Percentiles rank a stretch among this genome's conserved stretches.
phyloP scores from a whole-genome alignment of 2,888 invertebrate genomes.

The Lepidocyrtinus sp. region DNA sequence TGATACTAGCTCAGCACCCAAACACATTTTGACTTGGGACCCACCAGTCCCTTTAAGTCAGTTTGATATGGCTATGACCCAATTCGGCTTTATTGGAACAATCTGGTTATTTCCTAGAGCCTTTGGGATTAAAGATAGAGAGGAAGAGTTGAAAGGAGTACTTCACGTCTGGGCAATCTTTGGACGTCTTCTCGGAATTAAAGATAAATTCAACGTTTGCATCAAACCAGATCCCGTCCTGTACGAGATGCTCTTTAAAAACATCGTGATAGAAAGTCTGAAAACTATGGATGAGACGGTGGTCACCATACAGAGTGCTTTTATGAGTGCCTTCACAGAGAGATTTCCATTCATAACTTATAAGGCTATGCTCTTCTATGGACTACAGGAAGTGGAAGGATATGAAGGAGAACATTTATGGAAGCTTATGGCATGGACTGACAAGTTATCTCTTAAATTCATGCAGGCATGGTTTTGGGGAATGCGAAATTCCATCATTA shows the following conservation, averaged over 20 bases:
- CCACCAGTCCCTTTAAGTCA: slow-evolving; percentile 71
- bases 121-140: slow-evolving; percentile 50
- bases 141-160: slow-evolving; percentile 50
- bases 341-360: slow-evolving; percentile 46
- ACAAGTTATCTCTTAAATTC: slow-evolving; percentile 36
- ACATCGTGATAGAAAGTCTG: slow-evolving; percentile 60
- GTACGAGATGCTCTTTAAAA: slow-evolving; percentile 48
- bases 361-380: slow-evolving; percentile 50
- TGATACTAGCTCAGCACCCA: slow-evolving; percentile 44
- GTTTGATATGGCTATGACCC: slow-evolving; percentile 73
- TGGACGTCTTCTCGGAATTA: slow-evolving; percentile 62
- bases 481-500: not conserved
- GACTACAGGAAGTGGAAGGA: slow-evolving; percentile 46
- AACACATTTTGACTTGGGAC: slow-evolving; percentile 58
- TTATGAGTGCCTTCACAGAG: slow-evolving; percentile 52
- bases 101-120: slow-evolving; percentile 70
- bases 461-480: slow-evolving; percentile 13
- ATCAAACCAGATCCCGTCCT: slow-evolving; percentile 50
- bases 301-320: slow-evolving; percentile 55
- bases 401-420: slow-evolving; percentile 57
- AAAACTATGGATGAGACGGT: slow-evolving; percentile 61
- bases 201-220: slow-evolving; percentile 63
- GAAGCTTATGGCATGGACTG: slow-evolving; percentile 53
- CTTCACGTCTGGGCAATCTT: slow-evolving; percentile 64
- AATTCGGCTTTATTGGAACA: slow-evolving; percentile 73